A percentile compares a stretch with the other conserved stretches of the same genome.
These are phyloP conservation scores for Caenorhabditis wallacei DNA, from an alignment of 2,888 invertebrate species.

Conservation along the genomic window DNA sequence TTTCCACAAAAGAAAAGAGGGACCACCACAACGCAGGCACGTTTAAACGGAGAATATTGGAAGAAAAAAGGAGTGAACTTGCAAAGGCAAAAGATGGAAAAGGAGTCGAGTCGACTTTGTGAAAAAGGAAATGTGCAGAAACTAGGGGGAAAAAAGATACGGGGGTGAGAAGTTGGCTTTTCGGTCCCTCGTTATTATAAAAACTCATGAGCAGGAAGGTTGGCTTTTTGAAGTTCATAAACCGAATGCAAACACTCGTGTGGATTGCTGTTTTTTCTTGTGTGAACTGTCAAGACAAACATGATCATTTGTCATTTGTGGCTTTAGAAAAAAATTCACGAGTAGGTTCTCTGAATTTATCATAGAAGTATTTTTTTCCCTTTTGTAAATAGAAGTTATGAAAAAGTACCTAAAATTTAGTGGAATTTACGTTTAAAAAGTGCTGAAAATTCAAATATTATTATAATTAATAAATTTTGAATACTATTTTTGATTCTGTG, in stretches of 20 bases:
- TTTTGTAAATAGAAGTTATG: no score
- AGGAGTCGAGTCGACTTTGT: conserved; percentile 19
- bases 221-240: not conserved
- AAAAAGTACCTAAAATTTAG: no score
- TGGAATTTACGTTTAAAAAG: no score
- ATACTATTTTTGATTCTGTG: no score
- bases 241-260: not conserved
- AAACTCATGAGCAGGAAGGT: not conserved
- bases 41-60: conserved; percentile 48
- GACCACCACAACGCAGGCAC: conserved; percentile 17
- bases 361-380: no score
- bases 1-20: not conserved
- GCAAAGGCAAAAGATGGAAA: conserved; percentile 23
- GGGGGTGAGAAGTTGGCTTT: not conserved
- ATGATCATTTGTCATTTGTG: not conserved
- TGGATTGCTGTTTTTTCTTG: not conserved
- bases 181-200: not conserved
- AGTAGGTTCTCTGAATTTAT: not conserved
- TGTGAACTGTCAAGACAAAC: not conserved
- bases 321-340: not conserved
- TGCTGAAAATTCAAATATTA: no score
- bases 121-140: conserved; percentile 4
- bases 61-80: conserved; percentile 39
- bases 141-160: conserved; percentile 20
- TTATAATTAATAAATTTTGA: no score